Evolutionary conservation across 2,797 vertebrate genomes (phyloP).

Genomic region (Tapirus indicus): DNA sequence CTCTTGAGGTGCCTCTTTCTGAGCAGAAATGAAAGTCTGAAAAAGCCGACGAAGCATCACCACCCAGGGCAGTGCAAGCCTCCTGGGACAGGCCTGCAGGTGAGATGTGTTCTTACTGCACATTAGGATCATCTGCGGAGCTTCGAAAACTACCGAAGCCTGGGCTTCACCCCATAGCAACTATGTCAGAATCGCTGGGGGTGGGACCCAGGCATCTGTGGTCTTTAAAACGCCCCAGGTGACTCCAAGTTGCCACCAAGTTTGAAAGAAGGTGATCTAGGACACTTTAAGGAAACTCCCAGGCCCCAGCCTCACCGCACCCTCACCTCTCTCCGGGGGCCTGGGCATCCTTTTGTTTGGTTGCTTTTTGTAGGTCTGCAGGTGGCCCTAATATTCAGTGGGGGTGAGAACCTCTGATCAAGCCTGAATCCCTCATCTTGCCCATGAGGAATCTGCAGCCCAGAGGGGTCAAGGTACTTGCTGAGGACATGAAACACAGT

Average conservation of each 20-base stretch:
- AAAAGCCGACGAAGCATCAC: not conserved
- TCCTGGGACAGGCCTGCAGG: not conserved
- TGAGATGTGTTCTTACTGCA: not conserved
- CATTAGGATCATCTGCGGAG: not conserved
- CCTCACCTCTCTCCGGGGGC: not conserved
- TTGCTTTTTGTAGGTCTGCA: not conserved
- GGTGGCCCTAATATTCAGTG: not conserved
- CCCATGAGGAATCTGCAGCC: not conserved
- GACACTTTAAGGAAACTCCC: not conserved
- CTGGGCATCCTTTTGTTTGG: not conserved
- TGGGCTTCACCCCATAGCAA: rapidly evolving
- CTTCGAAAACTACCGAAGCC: not conserved
- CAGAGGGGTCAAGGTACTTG: not conserved
- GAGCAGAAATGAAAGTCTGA: not conserved
- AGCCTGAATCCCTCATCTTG: not conserved
- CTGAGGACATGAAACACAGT: rapidly evolving
- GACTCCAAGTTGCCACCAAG: not conserved
- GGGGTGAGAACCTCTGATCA: too few relatives aligned
- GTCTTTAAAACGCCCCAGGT: not conserved
- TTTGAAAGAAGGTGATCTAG: not conserved
- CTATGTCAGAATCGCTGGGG: not conserved
- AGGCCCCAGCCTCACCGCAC: not conserved
- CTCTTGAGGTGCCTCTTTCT: too few relatives aligned
- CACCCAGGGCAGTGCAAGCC: rapidly evolving
- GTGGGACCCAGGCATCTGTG: rapidly evolving